Percentiles rank a stretch among this genome's conserved stretches.
phyloP scores from a whole-genome alignment of 2,888 invertebrate genomes.

The Eristalinus sepulchralis region DNA sequence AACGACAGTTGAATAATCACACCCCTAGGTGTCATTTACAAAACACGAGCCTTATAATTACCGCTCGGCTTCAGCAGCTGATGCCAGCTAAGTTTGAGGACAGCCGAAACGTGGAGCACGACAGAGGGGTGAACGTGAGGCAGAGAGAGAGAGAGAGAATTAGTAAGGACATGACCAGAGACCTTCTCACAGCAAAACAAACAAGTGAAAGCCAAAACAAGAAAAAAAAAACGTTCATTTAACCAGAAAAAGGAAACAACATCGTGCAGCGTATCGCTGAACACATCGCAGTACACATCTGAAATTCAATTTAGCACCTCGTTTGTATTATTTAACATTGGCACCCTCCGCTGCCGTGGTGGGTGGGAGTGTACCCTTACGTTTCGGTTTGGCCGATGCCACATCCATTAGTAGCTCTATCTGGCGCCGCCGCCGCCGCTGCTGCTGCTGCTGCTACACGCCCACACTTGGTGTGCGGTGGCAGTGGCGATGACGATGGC shows the following conservation, averaged over 20 bases:
- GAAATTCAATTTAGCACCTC: conserved; percentile 70
- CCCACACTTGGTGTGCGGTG: not conserved
- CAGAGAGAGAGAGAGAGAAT: not conserved
- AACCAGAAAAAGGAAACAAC: conserved; percentile 49
- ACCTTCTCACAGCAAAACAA: not conserved
- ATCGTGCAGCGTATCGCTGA: conserved; percentile 16
- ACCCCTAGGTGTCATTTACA: conserved; percentile 67
- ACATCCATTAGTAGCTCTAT: conserved; percentile 70
- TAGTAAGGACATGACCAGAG: not conserved
- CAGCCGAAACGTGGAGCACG: not conserved
- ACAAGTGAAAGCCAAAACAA: not conserved
- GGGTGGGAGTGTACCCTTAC: conserved; percentile 25
- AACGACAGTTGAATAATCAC: conserved; percentile 66
- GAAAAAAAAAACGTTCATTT: conserved; percentile 33
- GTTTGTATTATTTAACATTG: conserved; percentile 70
- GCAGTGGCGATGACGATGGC: too few relatives aligned
- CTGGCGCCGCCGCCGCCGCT: conserved; percentile 5
- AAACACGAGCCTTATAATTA: conserved; percentile 68
- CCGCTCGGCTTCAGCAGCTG: conserved; percentile 53
- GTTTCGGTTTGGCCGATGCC: conserved; percentile 59
- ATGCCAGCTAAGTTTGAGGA: conserved; percentile 29
- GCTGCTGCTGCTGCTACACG: conserved; percentile 12
- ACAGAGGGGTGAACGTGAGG: not conserved
- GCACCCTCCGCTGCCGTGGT: conserved; percentile 30
- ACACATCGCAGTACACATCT: conserved; percentile 36